Conservation (phyloP, 2,888 invertebrate species). For the Cryptocephalus primarius region DNA sequence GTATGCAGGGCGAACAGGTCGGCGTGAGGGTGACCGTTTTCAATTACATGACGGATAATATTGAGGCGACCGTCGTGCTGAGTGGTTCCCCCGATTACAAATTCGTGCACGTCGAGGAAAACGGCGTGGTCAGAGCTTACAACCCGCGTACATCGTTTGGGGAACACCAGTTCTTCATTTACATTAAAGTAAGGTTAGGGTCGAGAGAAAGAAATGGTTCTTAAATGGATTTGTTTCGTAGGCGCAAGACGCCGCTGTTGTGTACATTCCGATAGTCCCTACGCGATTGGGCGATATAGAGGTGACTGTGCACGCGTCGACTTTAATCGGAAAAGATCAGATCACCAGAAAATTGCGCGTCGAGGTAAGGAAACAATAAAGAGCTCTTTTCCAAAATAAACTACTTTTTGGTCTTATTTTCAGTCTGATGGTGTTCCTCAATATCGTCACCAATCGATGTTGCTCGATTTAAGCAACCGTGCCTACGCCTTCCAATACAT, state of each 20-base stretch:
- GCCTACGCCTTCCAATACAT: conserved; percentile 89
- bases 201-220: background rate
- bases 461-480: conserved; percentile 84
- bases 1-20: conserved; percentile 78
- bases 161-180: conserved; percentile 92
- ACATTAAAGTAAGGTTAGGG: conserved; percentile 40
- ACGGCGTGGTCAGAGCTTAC: conserved; percentile 79
- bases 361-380: conserved; percentile 41
- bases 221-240: conserved; percentile 11
- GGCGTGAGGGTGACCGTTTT: conserved; percentile 88
- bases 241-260: conserved; percentile 68
- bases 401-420: conserved; percentile 4
- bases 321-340: conserved; percentile 62
- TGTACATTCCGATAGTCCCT: conserved; percentile 85
- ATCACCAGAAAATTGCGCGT: conserved; percentile 56
- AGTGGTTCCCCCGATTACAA: conserved; percentile 76
- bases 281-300: conserved; percentile 63
- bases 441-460: conserved; percentile 81
- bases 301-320: conserved; percentile 66
- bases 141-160: conserved; percentile 84
- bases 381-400: background rate
- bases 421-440: conserved; percentile 86
- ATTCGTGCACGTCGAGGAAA: conserved; percentile 83
- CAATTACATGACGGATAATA: conserved; percentile 78
- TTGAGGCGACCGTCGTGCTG: conserved; percentile 82